A percentile compares a stretch with the other conserved stretches of the same genome.
These are phyloP conservation scores for Drosophila phalerata DNA, from an alignment of 2,888 invertebrate genomes.

Conservation along the genomic window DNA sequence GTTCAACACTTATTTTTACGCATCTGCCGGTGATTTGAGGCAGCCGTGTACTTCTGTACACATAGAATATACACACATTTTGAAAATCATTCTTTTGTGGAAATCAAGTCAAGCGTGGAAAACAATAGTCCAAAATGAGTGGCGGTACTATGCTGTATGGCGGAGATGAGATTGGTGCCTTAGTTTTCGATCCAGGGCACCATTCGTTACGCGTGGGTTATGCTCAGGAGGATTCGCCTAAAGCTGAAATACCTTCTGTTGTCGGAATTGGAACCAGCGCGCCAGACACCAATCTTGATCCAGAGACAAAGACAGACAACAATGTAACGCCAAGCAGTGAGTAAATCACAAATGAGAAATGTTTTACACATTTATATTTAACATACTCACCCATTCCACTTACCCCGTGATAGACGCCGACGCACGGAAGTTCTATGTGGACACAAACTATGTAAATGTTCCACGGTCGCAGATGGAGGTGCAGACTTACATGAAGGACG, in stretches of 20 bases:
- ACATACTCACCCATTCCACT: not conserved
- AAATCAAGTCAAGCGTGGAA: constrained; percentile 16
- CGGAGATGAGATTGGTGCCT: constrained; percentile 99
- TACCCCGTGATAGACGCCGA: constrained; percentile 68
- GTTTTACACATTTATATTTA: not conserved
- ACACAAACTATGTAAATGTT: constrained; percentile 96
- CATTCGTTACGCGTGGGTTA: constrained; percentile 93
- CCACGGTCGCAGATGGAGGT: constrained; percentile 96
- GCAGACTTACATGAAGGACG: constrained; percentile 97
- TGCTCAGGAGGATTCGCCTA: constrained; percentile 99
- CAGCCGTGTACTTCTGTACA: constrained; percentile 29
- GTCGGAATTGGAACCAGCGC: constrained; percentile 93
- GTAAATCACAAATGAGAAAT: constrained; percentile 20
- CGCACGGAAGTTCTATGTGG: constrained; percentile 92
- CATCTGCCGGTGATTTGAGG: constrained; percentile 57
- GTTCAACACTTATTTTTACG: constrained; percentile 48
- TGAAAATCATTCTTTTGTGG: constrained; percentile 9
- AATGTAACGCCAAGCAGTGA: constrained; percentile 88
- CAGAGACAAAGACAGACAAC: constrained; percentile 91
- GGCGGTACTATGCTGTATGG: constrained; percentile 92
- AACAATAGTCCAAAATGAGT: constrained; percentile 81
- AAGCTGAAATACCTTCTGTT: constrained; percentile 97
- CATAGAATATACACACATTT: constrained; percentile 65
- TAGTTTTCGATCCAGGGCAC: constrained; percentile 98
- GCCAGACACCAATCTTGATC: constrained; percentile 89